Evolutionary conservation across 2,797 vertebrate species (phyloP).

Genomic region (Pogonophryne albipinna): DNA sequence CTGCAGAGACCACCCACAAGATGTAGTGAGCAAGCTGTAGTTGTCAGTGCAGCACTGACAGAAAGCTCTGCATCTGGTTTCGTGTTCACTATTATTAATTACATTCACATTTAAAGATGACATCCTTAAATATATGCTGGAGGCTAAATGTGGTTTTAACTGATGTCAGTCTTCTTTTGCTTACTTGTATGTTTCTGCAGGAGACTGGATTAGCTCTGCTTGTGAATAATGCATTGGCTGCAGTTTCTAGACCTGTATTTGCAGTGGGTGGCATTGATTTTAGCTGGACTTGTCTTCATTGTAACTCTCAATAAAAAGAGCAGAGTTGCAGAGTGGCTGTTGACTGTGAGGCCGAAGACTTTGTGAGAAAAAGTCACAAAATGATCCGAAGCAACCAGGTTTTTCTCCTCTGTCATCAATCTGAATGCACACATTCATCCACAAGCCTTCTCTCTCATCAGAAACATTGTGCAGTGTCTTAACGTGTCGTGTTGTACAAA

Average conservation of each 20-base stretch:
- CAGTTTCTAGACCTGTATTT: conserved; percentile 58
- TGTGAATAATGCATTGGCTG: conserved; percentile 52
- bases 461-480: conserved; percentile 52
- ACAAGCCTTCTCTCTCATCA: conserved; percentile 43
- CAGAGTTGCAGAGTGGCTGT: conserved; percentile 35
- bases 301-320: conserved; percentile 52
- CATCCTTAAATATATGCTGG: neutral
- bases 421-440: conserved; percentile 55
- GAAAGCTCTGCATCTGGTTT: neutral
- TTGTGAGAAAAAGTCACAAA: conserved; percentile 43
- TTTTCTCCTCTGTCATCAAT: conserved; percentile 51
- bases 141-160: conserved; percentile 6
- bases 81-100: neutral
- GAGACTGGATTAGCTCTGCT: conserved; percentile 49
- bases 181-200: conserved; percentile 29
- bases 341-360: conserved; percentile 24
- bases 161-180: neutral
- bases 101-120: neutral
- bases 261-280: conserved; percentile 63
- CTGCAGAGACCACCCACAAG: conserved; percentile 55
- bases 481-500: conserved; percentile 60
- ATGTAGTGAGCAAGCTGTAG: conserved; percentile 12
- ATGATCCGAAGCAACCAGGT: conserved; percentile 31
- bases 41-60: conserved; percentile 23
- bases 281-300: conserved; percentile 53